Base-by-base conservation (phyloP, 2,888 invertebrate genomes). In the Icerya purchasi region DNA sequence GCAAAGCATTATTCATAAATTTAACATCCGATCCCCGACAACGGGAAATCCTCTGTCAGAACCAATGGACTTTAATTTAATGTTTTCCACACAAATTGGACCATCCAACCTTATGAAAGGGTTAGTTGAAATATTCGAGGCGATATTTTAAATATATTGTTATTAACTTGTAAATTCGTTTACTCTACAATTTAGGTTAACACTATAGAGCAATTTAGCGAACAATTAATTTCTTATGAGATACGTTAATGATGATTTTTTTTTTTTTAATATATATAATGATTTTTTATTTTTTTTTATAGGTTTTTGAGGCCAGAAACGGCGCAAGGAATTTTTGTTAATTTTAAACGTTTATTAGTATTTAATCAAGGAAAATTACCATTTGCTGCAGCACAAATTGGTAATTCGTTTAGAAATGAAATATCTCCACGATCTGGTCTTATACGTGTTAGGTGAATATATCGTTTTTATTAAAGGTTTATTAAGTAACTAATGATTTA, bases 311-410 rank as follows among this genome's bases (percentile, higher is more conserved):
- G 98, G 62, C 98, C 98, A 22, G 98, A 99, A 76, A 99, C 98
- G 18, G 98, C 98, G 0, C 98, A 99, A 72, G 98, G 98, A 23
- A 99, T 99, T 66, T 99, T 99, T 74, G 97, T 99, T 0, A 99
- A 99, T 73, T 99, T 99, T 72, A 98, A 98, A 72, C 79, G 98
- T 18, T 77, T 99, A 23, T 72, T 98, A 59, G 96, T 96, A 72
- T 98, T 98, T 72, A 98, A 98, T 72, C 92, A 93, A 70, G 96
- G 94, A 5, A 82, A 81, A 64, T 72, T 97, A 49, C 98, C 98
- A 23, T 99, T 98, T 75, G 97, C 97, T 64, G 96, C 93, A 59
- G 97, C 97, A 14, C 98, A 99, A 76, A 96, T 99, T 68, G 98
- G 98, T 64, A 90, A 90, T 70, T 86, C 98, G 1, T 99, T 98